These are phyloP conservation scores for Pluvialis apricaria DNA, from an alignment of 2,113 vertebrate genomes.

Conservation along the genomic window DNA sequence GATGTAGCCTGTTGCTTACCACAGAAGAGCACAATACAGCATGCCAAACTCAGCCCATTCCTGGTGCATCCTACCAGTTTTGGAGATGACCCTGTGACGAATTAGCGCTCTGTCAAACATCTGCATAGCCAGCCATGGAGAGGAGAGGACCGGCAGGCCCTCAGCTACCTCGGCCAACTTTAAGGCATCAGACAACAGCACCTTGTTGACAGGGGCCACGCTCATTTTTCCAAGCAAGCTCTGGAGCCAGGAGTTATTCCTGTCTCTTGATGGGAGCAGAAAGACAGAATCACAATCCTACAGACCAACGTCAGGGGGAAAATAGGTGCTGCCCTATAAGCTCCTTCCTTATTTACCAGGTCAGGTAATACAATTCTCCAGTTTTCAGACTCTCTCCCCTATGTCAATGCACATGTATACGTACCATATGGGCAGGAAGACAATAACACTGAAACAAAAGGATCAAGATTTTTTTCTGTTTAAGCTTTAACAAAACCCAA, in stretches of 20 bases:
- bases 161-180: background rate
- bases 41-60: background rate
- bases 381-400: background rate
- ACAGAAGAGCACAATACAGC: background rate
- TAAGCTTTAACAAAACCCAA: background rate
- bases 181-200: background rate
- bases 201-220: rapidly evolving
- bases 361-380: background rate
- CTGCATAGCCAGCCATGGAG: background rate
- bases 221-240: background rate
- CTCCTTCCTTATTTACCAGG: background rate
- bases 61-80: background rate
- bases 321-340: background rate
- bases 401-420: rapidly evolving
- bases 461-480: background rate
- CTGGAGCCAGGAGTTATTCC: background rate
- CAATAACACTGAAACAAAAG: background rate
- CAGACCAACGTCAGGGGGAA: background rate
- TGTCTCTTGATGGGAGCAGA: background rate
- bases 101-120: background rate
- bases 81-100: background rate
- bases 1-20: background rate
- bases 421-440: background rate
- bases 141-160: background rate
- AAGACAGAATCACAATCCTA: background rate